These are phyloP conservation scores for Magallana angulata DNA, from an alignment of 1,140 invertebrate genomes.

Conservation along the genomic window DNA sequence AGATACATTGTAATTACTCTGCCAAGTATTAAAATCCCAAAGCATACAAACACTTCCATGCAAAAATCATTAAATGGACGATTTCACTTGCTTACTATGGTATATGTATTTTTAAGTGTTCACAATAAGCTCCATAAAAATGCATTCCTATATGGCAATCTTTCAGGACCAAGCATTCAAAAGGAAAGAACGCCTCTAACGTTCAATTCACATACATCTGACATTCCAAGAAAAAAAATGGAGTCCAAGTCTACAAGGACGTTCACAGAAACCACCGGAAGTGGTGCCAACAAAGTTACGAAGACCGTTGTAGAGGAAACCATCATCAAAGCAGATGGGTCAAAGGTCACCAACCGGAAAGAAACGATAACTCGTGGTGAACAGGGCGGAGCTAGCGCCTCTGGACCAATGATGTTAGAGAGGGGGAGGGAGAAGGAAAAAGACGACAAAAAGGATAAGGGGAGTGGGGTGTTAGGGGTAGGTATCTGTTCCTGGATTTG, in stretches of 20 bases:
- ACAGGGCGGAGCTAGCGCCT: neutral
- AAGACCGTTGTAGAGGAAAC: conserved; percentile 70
- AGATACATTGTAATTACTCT: no score
- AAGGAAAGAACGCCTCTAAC: neutral
- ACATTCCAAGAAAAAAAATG: neutral
- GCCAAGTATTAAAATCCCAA: no score
- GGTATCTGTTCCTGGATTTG: no score
- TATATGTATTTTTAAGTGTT: no score
- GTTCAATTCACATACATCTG: neutral
- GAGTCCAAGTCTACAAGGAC: conserved; percentile 54
- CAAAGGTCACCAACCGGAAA: conserved; percentile 65
- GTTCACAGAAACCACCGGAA: conserved; percentile 55
- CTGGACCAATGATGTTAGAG: conserved; percentile 32
- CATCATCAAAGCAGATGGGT: conserved; percentile 65
- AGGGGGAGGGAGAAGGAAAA: conserved; percentile 27
- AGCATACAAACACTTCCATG: no score
- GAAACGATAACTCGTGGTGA: conserved; percentile 60
- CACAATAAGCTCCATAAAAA: no score
- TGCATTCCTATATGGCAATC: neutral
- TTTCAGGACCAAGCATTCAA: neutral
- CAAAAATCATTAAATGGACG: no score
- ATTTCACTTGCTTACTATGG: no score
- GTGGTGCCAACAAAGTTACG: conserved; percentile 58
- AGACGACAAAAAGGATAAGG: conserved; percentile 42
- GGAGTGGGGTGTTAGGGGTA: conserved; percentile 38